A percentile compares a stretch with the other conserved stretches of the same genome.
phyloP scores from a whole-genome alignment of 2,888 invertebrate species.

The Molorchus minor region DNA sequence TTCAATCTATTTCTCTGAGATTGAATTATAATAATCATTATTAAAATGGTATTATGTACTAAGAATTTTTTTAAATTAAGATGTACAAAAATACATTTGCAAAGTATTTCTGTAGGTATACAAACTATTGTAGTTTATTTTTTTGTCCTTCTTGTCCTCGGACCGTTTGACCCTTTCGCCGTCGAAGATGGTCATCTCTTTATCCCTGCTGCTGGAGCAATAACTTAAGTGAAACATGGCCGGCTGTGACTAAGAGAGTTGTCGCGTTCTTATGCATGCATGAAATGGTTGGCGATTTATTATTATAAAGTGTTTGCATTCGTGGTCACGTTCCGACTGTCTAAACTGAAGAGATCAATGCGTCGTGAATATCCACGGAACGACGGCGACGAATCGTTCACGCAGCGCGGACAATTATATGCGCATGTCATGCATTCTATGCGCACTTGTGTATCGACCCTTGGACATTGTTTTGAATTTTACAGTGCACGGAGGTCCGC shows the following conservation, averaged over 20 bases:
- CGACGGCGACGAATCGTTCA: constrained; percentile 56
- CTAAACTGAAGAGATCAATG: constrained; percentile 54
- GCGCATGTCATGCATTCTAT: constrained; percentile 34
- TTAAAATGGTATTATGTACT: too few species aligned
- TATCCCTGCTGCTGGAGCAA: constrained; percentile 21
- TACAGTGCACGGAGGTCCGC: constrained; percentile 12
- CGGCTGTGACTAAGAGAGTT: constrained; percentile 57
- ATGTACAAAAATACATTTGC: too few species aligned
- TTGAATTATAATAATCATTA: too few species aligned
- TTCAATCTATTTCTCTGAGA: too few species aligned
- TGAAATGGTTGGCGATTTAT: constrained; percentile 57
- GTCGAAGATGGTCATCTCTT: constrained; percentile 20
- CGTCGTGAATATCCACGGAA: constrained; percentile 55
- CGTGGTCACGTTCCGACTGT: constrained; percentile 59
- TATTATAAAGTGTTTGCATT: constrained; percentile 60
- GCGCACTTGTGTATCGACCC: constrained; percentile 29
- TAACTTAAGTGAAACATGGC: constrained; percentile 41
- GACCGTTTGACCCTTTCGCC: constrained; percentile 12
- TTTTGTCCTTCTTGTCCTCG: too few species aligned
- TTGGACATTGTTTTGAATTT: constrained; percentile 17
- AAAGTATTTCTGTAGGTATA: neutral
- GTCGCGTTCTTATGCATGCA: constrained; percentile 59
- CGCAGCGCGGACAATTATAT: constrained; percentile 35
- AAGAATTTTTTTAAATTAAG: too few species aligned
- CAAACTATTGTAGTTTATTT: neutral